Conservation (phyloP, 2,888 invertebrate species). For the Cryptus armator region DNA sequence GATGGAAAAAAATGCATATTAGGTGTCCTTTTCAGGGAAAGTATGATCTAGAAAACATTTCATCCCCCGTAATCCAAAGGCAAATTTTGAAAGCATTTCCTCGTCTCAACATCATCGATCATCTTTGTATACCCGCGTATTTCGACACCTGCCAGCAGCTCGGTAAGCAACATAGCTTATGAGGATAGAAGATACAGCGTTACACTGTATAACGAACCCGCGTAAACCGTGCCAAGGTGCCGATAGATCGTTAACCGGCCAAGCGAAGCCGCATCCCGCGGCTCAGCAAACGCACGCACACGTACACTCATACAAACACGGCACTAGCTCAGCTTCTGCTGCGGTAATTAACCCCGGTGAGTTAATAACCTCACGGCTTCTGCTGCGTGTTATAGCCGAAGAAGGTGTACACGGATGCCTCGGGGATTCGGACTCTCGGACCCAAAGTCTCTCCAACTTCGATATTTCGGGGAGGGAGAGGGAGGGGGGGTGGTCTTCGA, state of each 20-base stretch:
- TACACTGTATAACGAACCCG: conserved; percentile 46
- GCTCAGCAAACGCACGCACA: conserved; percentile 13
- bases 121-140: conserved; percentile 54
- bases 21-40: not conserved
- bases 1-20: not conserved
- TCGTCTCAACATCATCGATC: conserved; percentile 61
- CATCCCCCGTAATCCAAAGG: not conserved
- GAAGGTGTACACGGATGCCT: conserved; percentile 37
- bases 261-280: conserved; percentile 59
- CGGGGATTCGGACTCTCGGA: conserved; percentile 10
- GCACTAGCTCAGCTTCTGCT: conserved; percentile 60
- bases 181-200: conserved; percentile 17
- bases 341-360: conserved; percentile 76
- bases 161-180: conserved; percentile 18
- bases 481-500: not conserved
- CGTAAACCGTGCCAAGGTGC: conserved; percentile 72
- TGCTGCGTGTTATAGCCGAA: conserved; percentile 37
- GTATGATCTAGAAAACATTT: not conserved
- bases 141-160: conserved; percentile 68
- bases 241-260: conserved; percentile 80
- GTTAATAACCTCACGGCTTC: conserved; percentile 77
- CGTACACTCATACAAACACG: not conserved
- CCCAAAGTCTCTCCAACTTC: conserved; percentile 41
- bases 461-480: not conserved
- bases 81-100: conserved; percentile 14